Conservation (phyloP, 1,140 invertebrate species). For the Hypsibius dujardini region DNA sequence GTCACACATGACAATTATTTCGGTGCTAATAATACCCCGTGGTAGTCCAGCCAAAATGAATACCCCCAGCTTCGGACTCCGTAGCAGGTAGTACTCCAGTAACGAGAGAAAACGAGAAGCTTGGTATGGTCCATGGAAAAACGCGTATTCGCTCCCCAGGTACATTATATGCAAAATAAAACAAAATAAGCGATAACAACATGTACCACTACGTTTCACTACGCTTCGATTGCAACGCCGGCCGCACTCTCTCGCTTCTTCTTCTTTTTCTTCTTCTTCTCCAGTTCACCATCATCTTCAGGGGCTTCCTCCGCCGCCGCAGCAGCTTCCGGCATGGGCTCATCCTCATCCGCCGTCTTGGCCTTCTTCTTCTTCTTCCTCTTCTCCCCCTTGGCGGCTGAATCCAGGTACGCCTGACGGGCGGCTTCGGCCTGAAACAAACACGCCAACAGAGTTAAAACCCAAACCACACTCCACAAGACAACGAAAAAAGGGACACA, state of each 20-base stretch:
- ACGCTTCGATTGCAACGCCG: too few species aligned
- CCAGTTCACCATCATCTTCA: constrained; percentile 21
- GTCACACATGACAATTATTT: too few species aligned
- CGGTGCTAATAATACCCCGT: too few species aligned
- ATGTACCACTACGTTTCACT: too few species aligned
- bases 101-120: too few species aligned
- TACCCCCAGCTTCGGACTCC: too few species aligned
- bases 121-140: too few species aligned
- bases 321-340: constrained; percentile 19
- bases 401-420: constrained; percentile 19
- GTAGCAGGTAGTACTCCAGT: too few species aligned
- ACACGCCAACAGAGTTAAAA: neutral
- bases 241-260: constrained; percentile 1
- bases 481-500: neutral
- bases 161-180: too few species aligned
- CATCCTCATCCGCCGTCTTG: constrained; percentile 31
- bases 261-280: constrained; percentile 25
- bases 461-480: neutral
- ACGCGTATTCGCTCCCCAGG: too few species aligned
- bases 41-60: too few species aligned
- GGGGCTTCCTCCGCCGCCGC: constrained; percentile 25
- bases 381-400: constrained; percentile 24
- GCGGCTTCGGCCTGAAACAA: constrained; percentile 27
- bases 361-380: constrained; percentile 41
- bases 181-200: too few species aligned